Conservation (phyloP, 2,888 invertebrate genomes). For the Loripinus fragilis region DNA sequence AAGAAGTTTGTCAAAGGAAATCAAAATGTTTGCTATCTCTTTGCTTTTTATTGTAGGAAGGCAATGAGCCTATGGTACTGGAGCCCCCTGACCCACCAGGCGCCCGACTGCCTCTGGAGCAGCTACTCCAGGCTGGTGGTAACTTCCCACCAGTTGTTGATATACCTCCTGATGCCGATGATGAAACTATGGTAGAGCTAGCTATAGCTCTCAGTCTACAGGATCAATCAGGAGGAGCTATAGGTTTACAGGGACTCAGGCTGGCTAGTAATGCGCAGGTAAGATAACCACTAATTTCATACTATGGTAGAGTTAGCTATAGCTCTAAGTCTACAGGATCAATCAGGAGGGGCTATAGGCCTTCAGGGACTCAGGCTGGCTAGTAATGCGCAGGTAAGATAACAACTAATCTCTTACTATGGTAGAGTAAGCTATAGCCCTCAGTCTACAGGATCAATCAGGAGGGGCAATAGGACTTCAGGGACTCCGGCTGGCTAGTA, state of each 20-base stretch:
- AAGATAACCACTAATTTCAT: too few relatives aligned
- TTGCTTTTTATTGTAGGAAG: too few relatives aligned
- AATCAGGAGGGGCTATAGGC: constrained; percentile 68
- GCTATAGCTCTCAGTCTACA: constrained; percentile 97
- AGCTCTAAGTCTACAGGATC: constrained; percentile 93
- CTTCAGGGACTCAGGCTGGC: constrained; percentile 69
- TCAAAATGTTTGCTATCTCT: too few relatives aligned
- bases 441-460: constrained; percentile 90
- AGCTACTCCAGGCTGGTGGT: constrained; percentile 79
- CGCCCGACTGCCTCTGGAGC: constrained; percentile 82
- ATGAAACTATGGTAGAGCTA: constrained; percentile 98
- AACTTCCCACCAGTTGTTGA: constrained; percentile 92
- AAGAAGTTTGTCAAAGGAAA: too few relatives aligned
- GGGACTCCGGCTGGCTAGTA: constrained; percentile 65
- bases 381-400: constrained; percentile 71
- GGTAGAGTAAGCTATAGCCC: constrained; percentile 97
- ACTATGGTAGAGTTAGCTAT: constrained; percentile 99
- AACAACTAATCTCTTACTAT: too few relatives aligned
- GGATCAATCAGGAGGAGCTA: constrained; percentile 76
- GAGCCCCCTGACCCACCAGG: constrained; percentile 68
- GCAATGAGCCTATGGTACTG: constrained; percentile 75
- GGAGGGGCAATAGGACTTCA: constrained; percentile 57
- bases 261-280: constrained; percentile 71
- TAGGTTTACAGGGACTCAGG: constrained; percentile 67
- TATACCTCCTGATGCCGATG: constrained; percentile 97